Base-by-base conservation (phyloP, 2,113 vertebrate species). In the Pungitius pungitius region DNA sequence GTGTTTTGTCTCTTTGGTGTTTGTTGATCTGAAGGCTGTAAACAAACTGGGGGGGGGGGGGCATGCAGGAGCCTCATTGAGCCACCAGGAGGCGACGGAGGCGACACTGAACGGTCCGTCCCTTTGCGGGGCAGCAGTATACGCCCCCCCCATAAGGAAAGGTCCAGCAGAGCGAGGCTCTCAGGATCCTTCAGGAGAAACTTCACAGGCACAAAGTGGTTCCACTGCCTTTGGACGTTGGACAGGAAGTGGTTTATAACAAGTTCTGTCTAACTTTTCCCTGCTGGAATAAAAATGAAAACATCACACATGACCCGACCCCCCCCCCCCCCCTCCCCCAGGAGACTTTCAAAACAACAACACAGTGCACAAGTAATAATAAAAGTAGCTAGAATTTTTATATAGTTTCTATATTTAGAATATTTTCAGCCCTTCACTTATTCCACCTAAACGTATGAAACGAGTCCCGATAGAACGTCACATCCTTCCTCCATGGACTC, bases 21-120 rank as follows among this genome's bases (percentile, higher is more conserved):
- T 69, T 75, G 22, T 59, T 72, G 4, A 35, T 65, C 54, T 33
- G n/a, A 11, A 68, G 7, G 22, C 56, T 30, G 75, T 77, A 69
- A 80, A 59, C 39, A 58, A 15, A 72, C 54, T 57, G 8, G 1
- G 33, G 40, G 55, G 3, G 6, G 43, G 15, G 8, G 45, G n/a
- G 8, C 0, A 18, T 47, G 47, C 54, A 35, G 1, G 39, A 37
- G 27, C 56, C 26, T 14, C 0, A 40, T n/a, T 54, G 67, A 80
- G 75, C 89, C 91, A 87, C 85, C 79, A 88, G 88, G 86, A 88
- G 85, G 86, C 75, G 55, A n/a, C 82, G 70, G 1, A 84, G 45
- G 57, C 51, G n/a, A n/a, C n/a, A n/a, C n/a, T n/a, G n/a, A n/a
- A n/a, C n/a, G n/a, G n/a, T n/a, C n/a, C n/a, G n/a, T n/a, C n/a